Base-by-base conservation (phyloP, 2,888 invertebrate species). In the Rosalia funebris region DNA sequence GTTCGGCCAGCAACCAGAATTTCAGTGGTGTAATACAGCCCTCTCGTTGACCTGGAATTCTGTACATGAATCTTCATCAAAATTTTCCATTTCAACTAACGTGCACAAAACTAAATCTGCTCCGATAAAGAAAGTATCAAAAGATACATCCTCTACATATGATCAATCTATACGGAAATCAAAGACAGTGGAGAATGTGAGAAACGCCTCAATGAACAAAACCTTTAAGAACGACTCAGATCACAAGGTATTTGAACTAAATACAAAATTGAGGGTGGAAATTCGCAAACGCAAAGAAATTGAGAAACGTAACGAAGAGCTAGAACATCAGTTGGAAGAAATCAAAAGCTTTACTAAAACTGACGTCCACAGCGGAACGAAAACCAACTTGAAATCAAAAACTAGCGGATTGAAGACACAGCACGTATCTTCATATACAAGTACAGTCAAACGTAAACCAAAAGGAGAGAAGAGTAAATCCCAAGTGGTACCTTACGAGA, bases 251-350 rank as follows among this genome's bases (percentile, higher is more conserved):
- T 52, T 69, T 31, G 72, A 75, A 53, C 74, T 89, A 12, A 87
- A 88, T 71, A 84, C 86, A 55, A 86, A 88, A 77, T 75, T 89
- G 1, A 85, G 86, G 62, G 85, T 85, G 37, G 89, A 89, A 78
- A 86, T 86, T 32, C 82, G 83, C 0, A 84, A 86, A 66, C 82
- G 89, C n/a, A 84, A 85, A 65, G 85, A 88, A 75, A 84, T 87
- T 1, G 89, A 89, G 72, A 84, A 85, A 68, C 76, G 87, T 20
- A 89, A 88, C 72, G 80, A 83, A 60, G 86, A 86, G 71, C 81
- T 90, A 2, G 85, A 87, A 48, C 81, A 84, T 12, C 87, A 88
- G 78, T 83, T 89, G 73, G 83, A 86, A 68, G 82, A 84, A 55
- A 81, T 86, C 5, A 84, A 84, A 65, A 69, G 71, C 4, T 57